Evolutionary conservation across 30 jellyfish, hydroid and myxozoan species (phyloP), one percentile per base, ranked within the genome.

Genomic region (Turritopsis rubra): DNA sequence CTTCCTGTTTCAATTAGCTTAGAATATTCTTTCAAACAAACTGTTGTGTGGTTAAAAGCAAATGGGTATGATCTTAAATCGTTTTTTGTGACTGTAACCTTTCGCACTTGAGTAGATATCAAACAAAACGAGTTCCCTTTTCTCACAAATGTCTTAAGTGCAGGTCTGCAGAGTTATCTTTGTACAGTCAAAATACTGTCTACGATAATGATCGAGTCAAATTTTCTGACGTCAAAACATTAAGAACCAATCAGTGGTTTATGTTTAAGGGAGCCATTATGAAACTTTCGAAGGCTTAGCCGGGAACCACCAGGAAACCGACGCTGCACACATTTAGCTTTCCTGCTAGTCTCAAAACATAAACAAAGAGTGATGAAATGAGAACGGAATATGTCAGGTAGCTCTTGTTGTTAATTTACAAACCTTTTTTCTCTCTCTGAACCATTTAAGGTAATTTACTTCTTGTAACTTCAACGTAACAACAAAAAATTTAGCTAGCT

Each of bases 241-340:
- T 17, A 68, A 68, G 28, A 68, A n/a, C 77, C 77, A 68, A 68
- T 68, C 77, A 68, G 30, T n/a, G 30, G 31, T 41, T 41, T n/a
- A 7, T 68, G 77, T 68, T 68, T 68, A 68, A 27, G 77, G 77
- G 77, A 68, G 77, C 77, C 77, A 68, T 68, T 68, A 68, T 68
- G 77, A 68, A 68, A 9, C 28, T 68, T 7, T 27, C 77, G 31
- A 17, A n/a, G 77, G 30, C 30, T 68, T 68, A n/a, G 77, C 31
- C 28, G 30, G 77, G 77, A 68, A 68, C 28, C 28, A n/a, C 30
- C 77, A 27, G 77, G 30, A 68, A 68, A 27, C 9, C 77, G 31
- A 68, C 28, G 30, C 28, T 68, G 21, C 19, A 68, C 77, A 27
- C 28, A 23, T 22, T n/a, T 7, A 68, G 8, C 77, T 68, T 1